Evolutionary conservation across 2,888 invertebrate genomes (phyloP).

Genomic region (Orthosia gracilis): DNA sequence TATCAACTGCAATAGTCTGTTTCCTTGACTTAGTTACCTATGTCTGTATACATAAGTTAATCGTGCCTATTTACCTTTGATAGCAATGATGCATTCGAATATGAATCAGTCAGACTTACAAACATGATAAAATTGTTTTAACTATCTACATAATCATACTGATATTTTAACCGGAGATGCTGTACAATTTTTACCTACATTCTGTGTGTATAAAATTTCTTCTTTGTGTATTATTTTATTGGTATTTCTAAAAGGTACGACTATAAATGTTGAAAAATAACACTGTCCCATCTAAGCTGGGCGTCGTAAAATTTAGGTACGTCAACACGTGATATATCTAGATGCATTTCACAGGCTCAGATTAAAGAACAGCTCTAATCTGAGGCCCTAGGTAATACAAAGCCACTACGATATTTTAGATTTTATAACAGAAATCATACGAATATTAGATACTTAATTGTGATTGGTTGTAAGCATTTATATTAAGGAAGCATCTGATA

Average conservation of each 20-base stretch:
- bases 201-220: slow-evolving; percentile 1
- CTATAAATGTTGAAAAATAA: slow-evolving; percentile 1
- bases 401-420: background rate
- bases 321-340: slow-evolving; percentile 7
- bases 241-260: slow-evolving; percentile 12
- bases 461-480: too few species aligned
- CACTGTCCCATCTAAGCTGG: too few species aligned
- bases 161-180: background rate
- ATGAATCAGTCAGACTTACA: slow-evolving; percentile 47
- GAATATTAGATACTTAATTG: too few species aligned
- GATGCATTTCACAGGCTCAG: background rate
- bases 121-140: slow-evolving; percentile 22
- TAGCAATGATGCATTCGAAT: slow-evolving; percentile 44
- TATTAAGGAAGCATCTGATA: too few species aligned
- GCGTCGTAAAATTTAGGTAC: slow-evolving; percentile 14
- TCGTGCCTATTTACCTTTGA: slow-evolving; percentile 43
- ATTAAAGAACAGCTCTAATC: too few species aligned
- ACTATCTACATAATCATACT: background rate
- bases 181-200: background rate
- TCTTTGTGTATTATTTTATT: slow-evolving; percentile 30
- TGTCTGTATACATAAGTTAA: slow-evolving; percentile 16
- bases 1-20: background rate
- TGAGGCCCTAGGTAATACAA: too few species aligned
- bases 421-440: background rate
- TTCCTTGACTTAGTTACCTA: background rate